Evolutionary conservation across 2,113 vertebrate genomes (phyloP), one percentile per base, ranked within the genome.

Genomic region (Spilogale gracilis): DNA sequence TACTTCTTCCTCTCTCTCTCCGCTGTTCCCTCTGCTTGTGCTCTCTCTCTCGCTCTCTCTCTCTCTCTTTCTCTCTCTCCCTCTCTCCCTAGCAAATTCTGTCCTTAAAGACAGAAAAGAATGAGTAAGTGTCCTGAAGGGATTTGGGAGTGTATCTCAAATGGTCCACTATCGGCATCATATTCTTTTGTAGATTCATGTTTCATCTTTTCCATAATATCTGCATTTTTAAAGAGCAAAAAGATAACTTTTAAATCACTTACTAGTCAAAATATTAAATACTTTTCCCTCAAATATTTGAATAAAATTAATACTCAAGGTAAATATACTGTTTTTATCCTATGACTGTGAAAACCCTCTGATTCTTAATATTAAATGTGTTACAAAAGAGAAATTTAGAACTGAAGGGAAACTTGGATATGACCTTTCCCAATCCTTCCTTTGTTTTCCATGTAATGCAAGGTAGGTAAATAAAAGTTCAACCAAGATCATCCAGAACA

Each of bases 161-260:
- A 94, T 48, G 69, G 43, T 16, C 23, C 88, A 48, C n/a, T 30
- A 38, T 21, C 61, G 74, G 88, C 87, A 92, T 7, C 17, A 9
- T n/a, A 81, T 86, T 63, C 84, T 61, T 87, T 94, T 80, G 84
- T 74, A 83, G 69, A 81, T 94, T 69, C 60, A 60, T 65, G 80
- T 86, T 96, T 97, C 82, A 90, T 96, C 87, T 87, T 32, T 30
- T 93, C 92, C 38, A 21, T 63, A 96, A 63, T 81, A 92, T 80
- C 61, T 91, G 84, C 74, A 94, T 82, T 73, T 97, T 93, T 92
- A 94, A 88, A 97, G 84, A 92, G 61, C 76, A 83, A 96, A 96
- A 94, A 82, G 80, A 87, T 95, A 76, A 94, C 95, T 97, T 94
- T 83, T 25, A 94, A 96, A 74, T 93, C 81, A 94, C 43, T 95